A percentile compares a stretch with the other conserved stretches of the same genome.
phyloP scores from a whole-genome alignment of 1,140 invertebrate species.

The Polypedilum pembai region DNA sequence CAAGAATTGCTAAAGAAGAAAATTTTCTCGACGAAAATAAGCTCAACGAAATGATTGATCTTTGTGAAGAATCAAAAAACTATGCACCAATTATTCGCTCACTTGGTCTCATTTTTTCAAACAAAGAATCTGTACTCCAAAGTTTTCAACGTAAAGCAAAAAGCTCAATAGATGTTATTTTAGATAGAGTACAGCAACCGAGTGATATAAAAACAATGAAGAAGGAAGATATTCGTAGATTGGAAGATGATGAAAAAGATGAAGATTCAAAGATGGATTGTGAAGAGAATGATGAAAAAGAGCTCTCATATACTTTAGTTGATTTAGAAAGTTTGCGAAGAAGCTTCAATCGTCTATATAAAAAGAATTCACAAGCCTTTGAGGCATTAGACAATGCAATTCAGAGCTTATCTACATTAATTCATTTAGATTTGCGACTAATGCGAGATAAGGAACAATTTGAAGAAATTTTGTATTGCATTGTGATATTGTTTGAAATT shows the following conservation, averaged over 20 bases:
- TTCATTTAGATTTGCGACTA: constrained; percentile 66
- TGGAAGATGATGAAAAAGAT: constrained; percentile 80
- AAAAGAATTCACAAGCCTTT: constrained; percentile 43
- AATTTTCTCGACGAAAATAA: constrained; percentile 57
- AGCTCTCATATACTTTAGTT: constrained; percentile 46
- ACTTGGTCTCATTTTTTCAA: constrained; percentile 64
- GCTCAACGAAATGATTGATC: constrained; percentile 56
- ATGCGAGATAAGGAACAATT: constrained; percentile 46
- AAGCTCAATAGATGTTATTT: constrained; percentile 44
- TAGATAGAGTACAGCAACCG: constrained; percentile 39
- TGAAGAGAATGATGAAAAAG: constrained; percentile 31
- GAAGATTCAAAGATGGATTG: constrained; percentile 52
- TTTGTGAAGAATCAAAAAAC: constrained; percentile 52
- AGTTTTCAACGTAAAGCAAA: constrained; percentile 52
- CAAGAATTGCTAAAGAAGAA: constrained; percentile 35
- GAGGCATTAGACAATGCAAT: constrained; percentile 75
- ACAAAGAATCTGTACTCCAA: constrained; percentile 57
- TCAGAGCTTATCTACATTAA: constrained; percentile 60
- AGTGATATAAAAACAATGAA: constrained; percentile 46
- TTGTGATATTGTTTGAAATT: constrained; percentile 83
- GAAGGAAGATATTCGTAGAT: constrained; percentile 58
- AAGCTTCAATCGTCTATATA: constrained; percentile 54
- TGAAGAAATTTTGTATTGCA: constrained; percentile 61
- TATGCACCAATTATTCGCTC: constrained; percentile 61
- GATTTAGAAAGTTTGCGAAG: constrained; percentile 56